These are phyloP conservation scores for Volucella bombylans DNA, from an alignment of 2,888 invertebrate species.

Conservation along the genomic window DNA sequence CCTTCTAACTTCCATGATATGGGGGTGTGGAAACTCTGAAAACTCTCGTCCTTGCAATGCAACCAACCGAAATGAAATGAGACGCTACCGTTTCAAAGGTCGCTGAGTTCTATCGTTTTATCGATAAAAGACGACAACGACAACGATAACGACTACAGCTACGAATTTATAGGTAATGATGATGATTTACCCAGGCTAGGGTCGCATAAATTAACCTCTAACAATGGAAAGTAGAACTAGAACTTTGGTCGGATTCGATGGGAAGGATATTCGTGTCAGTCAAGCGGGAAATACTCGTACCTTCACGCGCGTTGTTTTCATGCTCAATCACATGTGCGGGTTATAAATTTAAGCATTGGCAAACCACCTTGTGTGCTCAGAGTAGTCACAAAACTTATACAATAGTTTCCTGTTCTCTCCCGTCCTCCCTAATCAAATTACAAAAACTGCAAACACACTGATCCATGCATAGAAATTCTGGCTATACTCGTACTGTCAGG, in stretches of 20 bases:
- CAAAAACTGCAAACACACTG: neutral
- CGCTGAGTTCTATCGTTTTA: conserved; percentile 51
- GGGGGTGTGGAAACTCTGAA: neutral
- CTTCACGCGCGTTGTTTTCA: conserved; percentile 4
- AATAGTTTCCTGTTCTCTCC: conserved; percentile 15
- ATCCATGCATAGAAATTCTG: neutral
- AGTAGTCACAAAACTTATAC: conserved; percentile 47
- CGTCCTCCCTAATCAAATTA: too few relatives aligned
- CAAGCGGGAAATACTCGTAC: conserved; percentile 39
- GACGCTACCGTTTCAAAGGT: conserved; percentile 14
- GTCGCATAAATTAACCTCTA: conserved; percentile 65
- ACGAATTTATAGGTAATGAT: neutral
- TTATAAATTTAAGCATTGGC: conserved; percentile 57
- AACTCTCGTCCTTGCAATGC: conserved; percentile 46
- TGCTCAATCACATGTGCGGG: conserved; percentile 39
- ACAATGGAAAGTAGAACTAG: conserved; percentile 39
- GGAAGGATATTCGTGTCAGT: conserved; percentile 32
- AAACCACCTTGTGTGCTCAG: conserved; percentile 38
- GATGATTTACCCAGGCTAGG: conserved; percentile 57
- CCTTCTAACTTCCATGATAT: neutral
- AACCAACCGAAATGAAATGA: conserved; percentile 28
- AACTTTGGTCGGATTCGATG: conserved; percentile 6
- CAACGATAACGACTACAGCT: too few relatives aligned
- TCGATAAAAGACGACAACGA: conserved; percentile 54
- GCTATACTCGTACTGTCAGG: conserved; percentile 5